phyloP scores from a whole-genome alignment of 2,888 invertebrate genomes.

The Liopterus haemorrhoidalis region DNA sequence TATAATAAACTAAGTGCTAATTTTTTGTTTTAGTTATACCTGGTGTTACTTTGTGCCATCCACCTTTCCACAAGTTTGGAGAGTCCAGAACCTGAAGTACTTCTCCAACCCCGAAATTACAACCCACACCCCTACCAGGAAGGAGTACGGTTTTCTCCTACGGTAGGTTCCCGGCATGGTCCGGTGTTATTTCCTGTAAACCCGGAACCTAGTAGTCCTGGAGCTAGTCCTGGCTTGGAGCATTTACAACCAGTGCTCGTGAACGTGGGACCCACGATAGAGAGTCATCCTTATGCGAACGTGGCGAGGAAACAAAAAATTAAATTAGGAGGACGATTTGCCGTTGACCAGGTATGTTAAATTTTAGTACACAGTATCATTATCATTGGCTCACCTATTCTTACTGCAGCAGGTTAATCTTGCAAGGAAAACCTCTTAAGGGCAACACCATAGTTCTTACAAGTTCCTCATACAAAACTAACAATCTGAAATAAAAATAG shows the following conservation, averaged over 20 bases:
- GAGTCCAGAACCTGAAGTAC: conserved; percentile 41
- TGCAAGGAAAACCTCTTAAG: no score
- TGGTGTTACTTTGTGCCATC: no score
- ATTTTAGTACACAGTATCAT: conserved; percentile 15
- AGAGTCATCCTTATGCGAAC: conserved; percentile 36
- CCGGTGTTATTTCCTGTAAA: conserved; percentile 33
- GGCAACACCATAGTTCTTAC: conserved; percentile 11
- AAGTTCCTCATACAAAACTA: no score
- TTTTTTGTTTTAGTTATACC: no score
- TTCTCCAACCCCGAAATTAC: conserved; percentile 43
- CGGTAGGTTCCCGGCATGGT: conserved; percentile 18
- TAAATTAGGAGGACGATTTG: conserved; percentile 32
- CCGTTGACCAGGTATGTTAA: conserved; percentile 24
- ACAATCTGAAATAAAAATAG: no score
- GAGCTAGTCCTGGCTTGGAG: not conserved
- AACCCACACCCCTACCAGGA: conserved; percentile 43
- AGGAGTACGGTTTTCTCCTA: conserved; percentile 6
- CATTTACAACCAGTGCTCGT: not conserved
- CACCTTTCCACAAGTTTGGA: conserved; percentile 34
- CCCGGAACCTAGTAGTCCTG: conserved; percentile 27
- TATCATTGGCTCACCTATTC: no score
- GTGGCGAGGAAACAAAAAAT: conserved; percentile 37
- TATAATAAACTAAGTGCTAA: no score
- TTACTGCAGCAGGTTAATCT: no score
- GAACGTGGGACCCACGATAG: not conserved